These are phyloP conservation scores for Hippocampus kuda DNA, from an alignment of 2,797 vertebrate species.

Conservation along the genomic window DNA sequence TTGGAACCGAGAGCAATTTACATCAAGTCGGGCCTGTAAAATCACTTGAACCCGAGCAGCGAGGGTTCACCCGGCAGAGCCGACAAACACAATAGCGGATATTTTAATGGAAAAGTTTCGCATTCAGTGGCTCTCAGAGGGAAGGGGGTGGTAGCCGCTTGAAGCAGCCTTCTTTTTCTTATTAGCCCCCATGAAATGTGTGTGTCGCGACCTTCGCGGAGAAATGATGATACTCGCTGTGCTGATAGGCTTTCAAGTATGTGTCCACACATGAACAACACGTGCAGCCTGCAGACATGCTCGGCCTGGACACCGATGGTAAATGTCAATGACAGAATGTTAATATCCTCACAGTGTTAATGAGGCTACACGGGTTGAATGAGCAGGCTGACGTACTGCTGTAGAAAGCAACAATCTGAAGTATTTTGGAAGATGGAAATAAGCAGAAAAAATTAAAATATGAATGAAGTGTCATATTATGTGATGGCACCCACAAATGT, in stretches of 20 bases:
- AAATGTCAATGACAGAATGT: not conserved
- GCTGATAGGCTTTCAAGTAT: not conserved
- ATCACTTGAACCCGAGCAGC: constrained; percentile 47
- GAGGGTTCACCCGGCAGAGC: constrained; percentile 33
- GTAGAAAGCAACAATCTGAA: not conserved
- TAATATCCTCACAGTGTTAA: not conserved
- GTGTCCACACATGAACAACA: not conserved
- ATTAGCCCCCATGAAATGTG: constrained; percentile 14
- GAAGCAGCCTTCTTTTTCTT: not conserved
- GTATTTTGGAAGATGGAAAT: not conserved
- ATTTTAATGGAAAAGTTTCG: constrained; percentile 41
- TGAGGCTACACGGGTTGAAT: not conserved
- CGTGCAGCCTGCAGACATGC: not conserved
- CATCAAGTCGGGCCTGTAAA: constrained; percentile 48
- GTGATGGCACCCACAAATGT: too few relatives aligned
- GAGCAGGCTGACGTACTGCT: not conserved
- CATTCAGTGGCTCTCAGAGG: constrained; percentile 12
- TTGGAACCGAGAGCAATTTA: constrained; percentile 49
- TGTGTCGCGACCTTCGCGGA: constrained; percentile 14
- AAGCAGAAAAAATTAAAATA: not conserved
- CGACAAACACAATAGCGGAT: constrained; percentile 34
- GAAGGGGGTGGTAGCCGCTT: not conserved
- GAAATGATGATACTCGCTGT: constrained; percentile 6
- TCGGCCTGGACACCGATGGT: not conserved
- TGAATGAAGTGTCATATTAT: too few relatives aligned